phyloP scores from a whole-genome alignment of 1,140 invertebrate species.

The Drosophila oshimai region DNA sequence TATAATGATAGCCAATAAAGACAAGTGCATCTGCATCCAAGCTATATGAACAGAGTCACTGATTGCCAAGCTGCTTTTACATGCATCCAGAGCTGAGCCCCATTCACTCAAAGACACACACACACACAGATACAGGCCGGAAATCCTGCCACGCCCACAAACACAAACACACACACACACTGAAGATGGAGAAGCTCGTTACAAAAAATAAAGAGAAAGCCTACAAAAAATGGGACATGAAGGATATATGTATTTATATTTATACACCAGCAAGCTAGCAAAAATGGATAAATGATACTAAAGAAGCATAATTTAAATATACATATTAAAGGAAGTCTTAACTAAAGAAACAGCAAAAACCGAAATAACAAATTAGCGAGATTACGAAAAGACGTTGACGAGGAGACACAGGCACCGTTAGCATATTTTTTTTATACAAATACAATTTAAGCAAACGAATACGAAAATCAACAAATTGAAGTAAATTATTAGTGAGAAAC shows the following conservation, averaged over 20 bases:
- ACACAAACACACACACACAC: neutral
- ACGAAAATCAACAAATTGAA: slow-evolving; percentile 44
- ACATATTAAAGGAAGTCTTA: slow-evolving; percentile 50
- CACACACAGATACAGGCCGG: neutral
- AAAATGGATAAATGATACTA: slow-evolving; percentile 34
- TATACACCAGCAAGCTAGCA: slow-evolving; percentile 55
- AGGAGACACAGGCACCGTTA: slow-evolving; percentile 70
- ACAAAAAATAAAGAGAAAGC: too few relatives aligned
- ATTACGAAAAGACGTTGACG: slow-evolving; percentile 4
- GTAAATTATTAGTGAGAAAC: slow-evolving; percentile 65
- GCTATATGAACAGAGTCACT: slow-evolving; percentile 33
- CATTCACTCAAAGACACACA: slow-evolving; percentile 6
- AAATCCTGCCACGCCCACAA: neutral
- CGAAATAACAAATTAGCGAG: slow-evolving; percentile 9
- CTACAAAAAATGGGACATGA: slow-evolving; percentile 46
- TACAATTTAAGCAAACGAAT: slow-evolving; percentile 69
- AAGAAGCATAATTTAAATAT: slow-evolving; percentile 52
- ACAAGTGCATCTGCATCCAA: slow-evolving; percentile 35
- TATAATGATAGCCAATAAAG: slow-evolving; percentile 36
- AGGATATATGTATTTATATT: slow-evolving; percentile 70
- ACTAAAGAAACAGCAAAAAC: slow-evolving; percentile 32
- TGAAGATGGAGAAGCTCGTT: slow-evolving; percentile 1
- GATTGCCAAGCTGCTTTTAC: slow-evolving; percentile 54
- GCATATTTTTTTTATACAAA: slow-evolving; percentile 77
- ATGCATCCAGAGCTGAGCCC: slow-evolving; percentile 22